Evolutionary conservation across 2,113 vertebrate species (phyloP).

Genomic region (Neotoma lepida): DNA sequence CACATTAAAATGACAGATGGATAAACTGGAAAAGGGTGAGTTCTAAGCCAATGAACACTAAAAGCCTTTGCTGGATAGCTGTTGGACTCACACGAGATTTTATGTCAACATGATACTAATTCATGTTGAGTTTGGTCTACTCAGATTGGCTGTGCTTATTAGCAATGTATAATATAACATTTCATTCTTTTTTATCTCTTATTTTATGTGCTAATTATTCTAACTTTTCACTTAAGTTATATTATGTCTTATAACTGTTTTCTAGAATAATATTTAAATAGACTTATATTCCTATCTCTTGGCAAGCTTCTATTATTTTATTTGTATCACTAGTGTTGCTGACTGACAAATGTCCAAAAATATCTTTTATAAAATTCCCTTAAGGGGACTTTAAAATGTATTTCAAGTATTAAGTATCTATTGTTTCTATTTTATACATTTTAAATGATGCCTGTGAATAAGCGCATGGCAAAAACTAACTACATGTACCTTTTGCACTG

Average conservation of each 20-base stretch:
- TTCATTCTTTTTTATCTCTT: neutral
- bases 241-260: neutral
- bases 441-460: neutral
- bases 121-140: neutral
- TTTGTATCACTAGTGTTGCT: neutral
- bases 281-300: neutral
- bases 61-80: neutral
- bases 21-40: neutral
- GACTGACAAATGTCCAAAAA: neutral
- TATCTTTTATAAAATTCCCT: neutral
- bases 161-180: neutral
- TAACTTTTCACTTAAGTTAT: slow-evolving; percentile 15
- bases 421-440: neutral
- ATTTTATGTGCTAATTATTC: neutral
- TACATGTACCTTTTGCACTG: neutral
- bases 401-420: neutral
- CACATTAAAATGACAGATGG: neutral
- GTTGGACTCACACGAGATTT: neutral
- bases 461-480: neutral
- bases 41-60: neutral
- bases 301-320: neutral
- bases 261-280: neutral
- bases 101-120: neutral
- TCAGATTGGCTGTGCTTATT: neutral
- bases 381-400: neutral